Conservation (phyloP, 2,888 invertebrate species). For the Litoditis marina region DNA sequence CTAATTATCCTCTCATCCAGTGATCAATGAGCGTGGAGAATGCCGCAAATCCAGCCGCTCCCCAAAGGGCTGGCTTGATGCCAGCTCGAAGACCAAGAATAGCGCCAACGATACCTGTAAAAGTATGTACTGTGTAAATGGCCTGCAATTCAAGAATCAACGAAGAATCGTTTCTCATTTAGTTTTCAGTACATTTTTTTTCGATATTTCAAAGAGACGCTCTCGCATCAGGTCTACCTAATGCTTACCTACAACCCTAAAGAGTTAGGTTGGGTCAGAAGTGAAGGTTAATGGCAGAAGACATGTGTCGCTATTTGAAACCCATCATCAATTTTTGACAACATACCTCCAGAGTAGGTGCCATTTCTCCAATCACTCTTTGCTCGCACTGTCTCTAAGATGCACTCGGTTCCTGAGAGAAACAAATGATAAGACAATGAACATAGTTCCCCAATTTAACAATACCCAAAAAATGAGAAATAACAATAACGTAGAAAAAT, state of each 20-base stretch:
- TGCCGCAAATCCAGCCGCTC: constrained; percentile 93
- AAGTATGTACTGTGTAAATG: neutral
- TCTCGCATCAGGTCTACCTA: no score
- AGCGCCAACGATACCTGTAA: constrained; percentile 71
- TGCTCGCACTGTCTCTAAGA: constrained; percentile 79
- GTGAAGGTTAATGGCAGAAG: no score
- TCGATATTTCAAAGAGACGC: no score
- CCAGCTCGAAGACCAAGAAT: constrained; percentile 77
- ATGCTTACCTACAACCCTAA: no score
- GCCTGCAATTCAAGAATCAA: no score
- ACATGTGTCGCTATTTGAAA: no score
- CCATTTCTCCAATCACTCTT: constrained; percentile 93
- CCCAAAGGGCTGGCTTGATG: constrained; percentile 79
- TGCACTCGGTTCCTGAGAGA: constrained; percentile 76
- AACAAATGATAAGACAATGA: neutral
- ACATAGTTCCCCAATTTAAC: no score
- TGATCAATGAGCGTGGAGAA: constrained; percentile 96
- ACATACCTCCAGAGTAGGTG: constrained; percentile 51
- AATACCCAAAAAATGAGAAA: no score
- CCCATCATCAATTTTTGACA: neutral
- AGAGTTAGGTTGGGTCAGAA: neutral
- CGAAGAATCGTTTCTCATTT: no score
- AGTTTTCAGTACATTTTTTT: no score
- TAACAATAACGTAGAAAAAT: no score
- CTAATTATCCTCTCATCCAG: constrained; percentile 54